These are phyloP conservation scores for Allophyes oxyacanthae DNA, from an alignment of 2,888 invertebrate species.

Conservation along the genomic window DNA sequence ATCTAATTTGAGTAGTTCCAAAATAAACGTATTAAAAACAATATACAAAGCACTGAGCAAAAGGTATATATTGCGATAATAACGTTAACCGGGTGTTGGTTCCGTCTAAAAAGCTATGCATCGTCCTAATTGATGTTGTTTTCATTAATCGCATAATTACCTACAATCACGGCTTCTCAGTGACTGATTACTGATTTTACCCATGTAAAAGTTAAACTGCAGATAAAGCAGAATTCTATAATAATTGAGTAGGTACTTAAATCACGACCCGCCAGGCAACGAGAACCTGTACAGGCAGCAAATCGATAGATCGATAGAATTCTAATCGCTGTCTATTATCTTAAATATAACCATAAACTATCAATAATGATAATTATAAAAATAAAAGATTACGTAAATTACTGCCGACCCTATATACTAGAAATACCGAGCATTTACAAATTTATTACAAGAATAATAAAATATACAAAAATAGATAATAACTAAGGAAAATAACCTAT, in stretches of 20 bases:
- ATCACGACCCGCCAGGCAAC: constrained; percentile 3
- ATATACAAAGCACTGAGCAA: neutral
- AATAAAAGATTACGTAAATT: constrained; percentile 22
- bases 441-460: constrained; percentile 25
- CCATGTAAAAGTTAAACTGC: neutral
- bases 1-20: constrained; percentile 22
- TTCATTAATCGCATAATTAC: neutral
- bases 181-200: too few relatives aligned
- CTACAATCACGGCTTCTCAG: neutral
- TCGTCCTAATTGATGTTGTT: neutral
- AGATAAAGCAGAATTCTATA: neutral
- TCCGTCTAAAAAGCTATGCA: neutral
- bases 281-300: constrained; percentile 8
- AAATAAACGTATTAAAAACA: constrained; percentile 7
- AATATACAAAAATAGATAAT: constrained; percentile 20
- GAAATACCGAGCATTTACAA: constrained; percentile 28
- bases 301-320: neutral
- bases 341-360: constrained; percentile 5
- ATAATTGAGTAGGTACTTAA: neutral
- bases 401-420: constrained; percentile 21
- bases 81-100: neutral
- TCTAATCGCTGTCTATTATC: constrained; percentile 15
- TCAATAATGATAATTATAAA: constrained; percentile 7
- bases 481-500: constrained; percentile 51
- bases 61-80: constrained; percentile 1